These are phyloP conservation scores for Apotomis capreana DNA, from an alignment of 2,888 invertebrate genomes.

Conservation along the genomic window DNA sequence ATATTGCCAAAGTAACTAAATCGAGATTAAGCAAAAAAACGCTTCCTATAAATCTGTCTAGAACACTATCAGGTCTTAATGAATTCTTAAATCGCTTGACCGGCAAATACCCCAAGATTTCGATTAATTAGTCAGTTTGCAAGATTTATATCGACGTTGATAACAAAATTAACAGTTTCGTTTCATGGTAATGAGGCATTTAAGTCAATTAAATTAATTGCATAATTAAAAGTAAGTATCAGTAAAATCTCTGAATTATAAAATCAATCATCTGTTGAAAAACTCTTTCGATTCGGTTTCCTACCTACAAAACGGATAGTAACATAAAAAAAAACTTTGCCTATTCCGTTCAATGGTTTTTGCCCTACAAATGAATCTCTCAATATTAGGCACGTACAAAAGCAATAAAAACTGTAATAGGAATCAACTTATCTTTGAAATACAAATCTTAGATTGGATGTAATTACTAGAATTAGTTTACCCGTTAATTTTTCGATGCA, in stretches of 20 bases:
- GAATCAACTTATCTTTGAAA: constrained; percentile 41
- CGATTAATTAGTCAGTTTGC: constrained; percentile 6
- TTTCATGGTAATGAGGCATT: constrained; percentile 19
- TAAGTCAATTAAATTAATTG: constrained; percentile 25
- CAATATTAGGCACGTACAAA: constrained; percentile 63
- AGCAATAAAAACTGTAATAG: constrained; percentile 53
- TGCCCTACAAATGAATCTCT: constrained; percentile 49
- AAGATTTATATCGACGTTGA: constrained; percentile 13
- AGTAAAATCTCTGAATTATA: constrained; percentile 2
- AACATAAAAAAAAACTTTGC: background rate
- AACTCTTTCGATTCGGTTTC: background rate
- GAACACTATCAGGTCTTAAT: background rate
- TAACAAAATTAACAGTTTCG: constrained; percentile 34
- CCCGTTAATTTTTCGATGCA: too few relatives aligned
- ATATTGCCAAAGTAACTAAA: too few relatives aligned
- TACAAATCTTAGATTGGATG: background rate
- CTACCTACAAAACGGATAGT: background rate
- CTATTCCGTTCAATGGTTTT: constrained; percentile 11
- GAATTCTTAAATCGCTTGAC: constrained; percentile 6
- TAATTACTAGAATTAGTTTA: background rate
- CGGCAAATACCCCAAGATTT: background rate
- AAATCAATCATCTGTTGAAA: constrained; percentile 2
- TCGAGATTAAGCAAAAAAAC: too few relatives aligned
- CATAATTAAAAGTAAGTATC: constrained; percentile 17
- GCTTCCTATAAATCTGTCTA: background rate